These are phyloP conservation scores for Amphilophus citrinellus DNA, from an alignment of 2,113 vertebrate genomes.

Conservation along the genomic window DNA sequence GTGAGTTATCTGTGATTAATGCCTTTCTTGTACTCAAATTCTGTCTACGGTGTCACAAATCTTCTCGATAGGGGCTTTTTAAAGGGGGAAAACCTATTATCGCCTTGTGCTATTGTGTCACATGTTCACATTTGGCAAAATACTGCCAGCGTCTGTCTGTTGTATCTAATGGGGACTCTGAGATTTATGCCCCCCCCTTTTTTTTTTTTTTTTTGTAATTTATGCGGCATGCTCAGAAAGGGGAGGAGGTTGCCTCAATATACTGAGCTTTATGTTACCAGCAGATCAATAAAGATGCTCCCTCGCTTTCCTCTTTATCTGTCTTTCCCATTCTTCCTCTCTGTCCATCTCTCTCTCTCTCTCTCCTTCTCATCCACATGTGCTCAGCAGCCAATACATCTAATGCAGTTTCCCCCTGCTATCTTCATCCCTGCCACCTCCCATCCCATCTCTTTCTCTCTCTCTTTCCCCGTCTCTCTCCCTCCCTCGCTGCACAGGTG, in stretches of 20 bases:
- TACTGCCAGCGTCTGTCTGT: slow-evolving; percentile 33
- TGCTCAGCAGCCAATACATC: slow-evolving; percentile 93
- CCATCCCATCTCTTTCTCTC: slow-evolving; percentile 61
- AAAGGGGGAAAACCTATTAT: background rate
- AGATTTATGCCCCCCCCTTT: slow-evolving; percentile 44
- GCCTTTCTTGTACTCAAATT: slow-evolving; percentile 10
- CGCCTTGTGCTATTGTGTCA: slow-evolving; percentile 38
- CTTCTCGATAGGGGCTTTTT: slow-evolving; percentile 21
- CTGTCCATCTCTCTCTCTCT: slow-evolving; percentile 16
- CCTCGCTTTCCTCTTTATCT: slow-evolving; percentile 50
- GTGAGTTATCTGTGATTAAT: slow-evolving; percentile 25
- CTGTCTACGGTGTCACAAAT: slow-evolving; percentile 13
- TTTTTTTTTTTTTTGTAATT: slow-evolving; percentile 50
- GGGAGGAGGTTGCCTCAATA: slow-evolving; percentile 58
- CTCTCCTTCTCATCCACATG: slow-evolving; percentile 72
- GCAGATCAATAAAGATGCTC: slow-evolving; percentile 88
- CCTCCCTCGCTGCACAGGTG: slow-evolving; percentile 77
- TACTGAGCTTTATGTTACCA: slow-evolving; percentile 74
- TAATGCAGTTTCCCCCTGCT: slow-evolving; percentile 92
- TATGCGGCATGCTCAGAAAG: slow-evolving; percentile 51
- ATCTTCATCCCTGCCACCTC: slow-evolving; percentile 80
- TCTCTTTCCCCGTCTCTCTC: slow-evolving; percentile 76
- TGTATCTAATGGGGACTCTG: slow-evolving; percentile 36
- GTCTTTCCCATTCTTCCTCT: slow-evolving; percentile 27
- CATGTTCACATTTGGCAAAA: slow-evolving; percentile 33